phyloP scores from a whole-genome alignment of 2,888 invertebrate genomes.

The Alentia gelatinosa region DNA sequence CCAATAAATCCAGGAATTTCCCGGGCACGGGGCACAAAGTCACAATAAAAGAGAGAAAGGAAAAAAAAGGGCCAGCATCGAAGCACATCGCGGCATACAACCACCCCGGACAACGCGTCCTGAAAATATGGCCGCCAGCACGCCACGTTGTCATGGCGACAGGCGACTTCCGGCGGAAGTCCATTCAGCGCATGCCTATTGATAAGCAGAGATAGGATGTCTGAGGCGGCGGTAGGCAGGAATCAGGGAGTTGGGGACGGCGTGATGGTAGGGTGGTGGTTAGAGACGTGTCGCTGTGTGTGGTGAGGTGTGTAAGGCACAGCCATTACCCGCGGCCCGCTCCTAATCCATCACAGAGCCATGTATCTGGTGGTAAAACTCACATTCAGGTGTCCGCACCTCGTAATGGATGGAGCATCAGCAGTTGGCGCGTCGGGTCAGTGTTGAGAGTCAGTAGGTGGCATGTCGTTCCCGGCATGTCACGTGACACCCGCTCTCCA shows the following conservation, averaged over 20 bases:
- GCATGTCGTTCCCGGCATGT: too few relatives aligned
- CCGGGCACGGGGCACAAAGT: not conserved
- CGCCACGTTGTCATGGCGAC: not conserved
- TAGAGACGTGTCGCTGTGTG: too few relatives aligned
- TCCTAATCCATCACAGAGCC: too few relatives aligned
- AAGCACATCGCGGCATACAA: not conserved
- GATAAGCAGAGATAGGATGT: not conserved
- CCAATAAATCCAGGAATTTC: not conserved
- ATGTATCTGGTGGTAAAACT: too few relatives aligned
- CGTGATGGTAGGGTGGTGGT: too few relatives aligned
- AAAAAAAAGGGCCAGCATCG: not conserved
- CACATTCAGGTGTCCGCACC: too few relatives aligned
- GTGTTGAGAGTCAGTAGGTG: too few relatives aligned
- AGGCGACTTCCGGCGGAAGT: not conserved
- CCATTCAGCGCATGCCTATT: not conserved
- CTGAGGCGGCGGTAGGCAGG: not conserved
- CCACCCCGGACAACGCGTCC: not conserved
- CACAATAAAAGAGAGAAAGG: not conserved
- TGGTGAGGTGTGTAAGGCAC: too few relatives aligned
- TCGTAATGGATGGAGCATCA: too few relatives aligned
- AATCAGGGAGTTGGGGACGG: not conserved
- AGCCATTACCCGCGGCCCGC: too few relatives aligned
- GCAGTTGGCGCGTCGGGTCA: too few relatives aligned
- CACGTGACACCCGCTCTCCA: too few relatives aligned
- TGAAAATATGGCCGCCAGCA: not conserved